Base-by-base conservation (phyloP, 2,888 invertebrate species). In the Tanaodytes sp. region DNA sequence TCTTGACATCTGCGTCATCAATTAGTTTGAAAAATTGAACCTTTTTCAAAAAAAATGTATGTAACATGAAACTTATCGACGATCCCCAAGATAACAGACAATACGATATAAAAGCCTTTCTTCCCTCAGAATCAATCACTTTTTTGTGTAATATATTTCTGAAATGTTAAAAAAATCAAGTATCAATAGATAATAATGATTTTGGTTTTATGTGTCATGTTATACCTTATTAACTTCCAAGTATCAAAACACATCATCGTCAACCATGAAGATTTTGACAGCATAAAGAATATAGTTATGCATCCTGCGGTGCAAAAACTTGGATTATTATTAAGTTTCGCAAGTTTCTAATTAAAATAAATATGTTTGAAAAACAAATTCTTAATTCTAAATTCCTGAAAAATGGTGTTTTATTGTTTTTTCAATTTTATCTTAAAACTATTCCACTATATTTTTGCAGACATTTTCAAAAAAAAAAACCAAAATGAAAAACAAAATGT, bases 201-300 rank as follows among this genome's bases (percentile, higher is more conserved):
- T n/a, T 1, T 46, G n/a, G n/a, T n/a, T n/a, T n/a, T n/a, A n/a
- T n/a, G n/a, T n/a, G n/a, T n/a, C n/a, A n/a, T n/a, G n/a, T n/a
- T n/a, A 18, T 30, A 58, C 58, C 40, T 9, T 33, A 42, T 42
- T 2, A 58, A 33, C 3, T 33, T 48, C 48, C 58, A 48, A 4
- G 58, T 58, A 12, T 58, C 48, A 20, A 48, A 20, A 12, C 48
- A 48, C 58, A 58, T 58, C 58, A 49, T 58, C 0, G 40, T 48
- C 16, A 58, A 16, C 58, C 58, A 58, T 11, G 48, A 16, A 1
- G 39, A 40, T 49, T 48, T 58, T 11, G 48, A 39, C n/a, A 58
- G 30, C 39, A 48, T 12, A 16, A 58, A 39, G 23, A 49, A 46
- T 12, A 46, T 16, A 23, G 19, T 19, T 12, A 57, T 9, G 23